Percentiles rank a stretch among this genome's conserved stretches.
These are phyloP conservation scores for Arctia plantaginis DNA, from an alignment of 2,888 invertebrate genomes.

Conservation along the genomic window DNA sequence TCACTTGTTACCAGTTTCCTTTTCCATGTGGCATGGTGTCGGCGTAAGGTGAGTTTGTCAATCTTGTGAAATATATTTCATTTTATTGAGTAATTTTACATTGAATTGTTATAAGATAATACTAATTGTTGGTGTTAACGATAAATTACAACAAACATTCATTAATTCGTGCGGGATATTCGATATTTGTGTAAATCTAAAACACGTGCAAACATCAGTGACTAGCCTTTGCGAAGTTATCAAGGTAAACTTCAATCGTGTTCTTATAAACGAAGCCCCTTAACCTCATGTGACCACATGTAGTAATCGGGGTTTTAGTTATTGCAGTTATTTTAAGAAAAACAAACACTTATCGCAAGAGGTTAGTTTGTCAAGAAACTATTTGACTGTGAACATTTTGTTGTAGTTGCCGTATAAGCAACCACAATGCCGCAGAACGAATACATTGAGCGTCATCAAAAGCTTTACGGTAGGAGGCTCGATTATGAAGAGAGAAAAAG, in stretches of 20 bases:
- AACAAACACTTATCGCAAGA: slow-evolving; percentile 34
- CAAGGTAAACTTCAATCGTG: slow-evolving; percentile 16
- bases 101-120: slow-evolving; percentile 28
- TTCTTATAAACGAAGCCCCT: neutral
- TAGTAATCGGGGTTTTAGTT: neutral
- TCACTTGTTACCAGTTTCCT: slow-evolving; percentile 58
- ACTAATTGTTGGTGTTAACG: slow-evolving; percentile 18
- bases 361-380: slow-evolving; percentile 40
- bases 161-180: slow-evolving; percentile 17
- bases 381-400: slow-evolving; percentile 76
- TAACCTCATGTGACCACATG: neutral
- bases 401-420: slow-evolving; percentile 86
- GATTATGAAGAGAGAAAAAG: slow-evolving; percentile 99
- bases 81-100: slow-evolving; percentile 52
- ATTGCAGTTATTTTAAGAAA: neutral
- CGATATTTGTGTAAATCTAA: slow-evolving; percentile 11
- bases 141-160: slow-evolving; percentile 1
- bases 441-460: slow-evolving; percentile 99
- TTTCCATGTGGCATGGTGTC: slow-evolving; percentile 85
- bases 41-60: slow-evolving; percentile 80
- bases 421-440: slow-evolving; percentile 99
- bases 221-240: slow-evolving; percentile 17
- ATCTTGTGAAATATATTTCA: slow-evolving; percentile 60
- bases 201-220: slow-evolving; percentile 42
- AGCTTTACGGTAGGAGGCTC: slow-evolving; percentile 97